These are phyloP conservation scores for Rhaphigaster nebulosa DNA, from an alignment of 2,888 invertebrate species.

Conservation along the genomic window DNA sequence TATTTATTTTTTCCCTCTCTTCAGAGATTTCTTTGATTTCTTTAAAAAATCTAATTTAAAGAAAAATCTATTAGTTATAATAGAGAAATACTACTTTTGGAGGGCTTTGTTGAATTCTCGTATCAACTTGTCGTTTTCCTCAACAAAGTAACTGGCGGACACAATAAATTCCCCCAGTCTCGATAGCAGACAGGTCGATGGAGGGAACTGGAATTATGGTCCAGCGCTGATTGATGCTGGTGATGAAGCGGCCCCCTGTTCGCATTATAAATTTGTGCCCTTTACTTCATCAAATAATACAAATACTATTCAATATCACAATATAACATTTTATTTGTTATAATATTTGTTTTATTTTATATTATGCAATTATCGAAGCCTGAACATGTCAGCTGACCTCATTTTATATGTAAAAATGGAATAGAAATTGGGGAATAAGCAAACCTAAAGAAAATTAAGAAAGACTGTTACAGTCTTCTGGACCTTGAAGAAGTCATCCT, in stretches of 20 bases:
- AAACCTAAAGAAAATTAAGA: no score
- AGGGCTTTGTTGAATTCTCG: neutral
- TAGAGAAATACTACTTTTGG: neutral
- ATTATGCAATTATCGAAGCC: no score
- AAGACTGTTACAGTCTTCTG: no score
- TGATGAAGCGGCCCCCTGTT: neutral
- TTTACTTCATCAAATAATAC: neutral
- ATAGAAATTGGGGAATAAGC: no score
- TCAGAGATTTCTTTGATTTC: no score
- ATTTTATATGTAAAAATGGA: no score
- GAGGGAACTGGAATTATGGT: neutral
- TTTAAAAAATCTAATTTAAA: no score
- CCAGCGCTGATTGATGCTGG: neutral
- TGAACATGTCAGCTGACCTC: no score
- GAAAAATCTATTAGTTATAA: neutral
- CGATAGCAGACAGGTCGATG: neutral
- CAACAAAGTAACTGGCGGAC: neutral
- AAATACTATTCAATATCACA: neutral
- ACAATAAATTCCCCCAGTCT: neutral
- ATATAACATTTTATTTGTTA: no score
- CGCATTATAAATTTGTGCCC: neutral
- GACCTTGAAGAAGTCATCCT: no score
- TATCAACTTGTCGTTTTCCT: neutral
- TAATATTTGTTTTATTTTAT: no score
- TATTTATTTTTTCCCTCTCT: no score